Evolutionary conservation across 2,797 vertebrate species (phyloP), one percentile per base, ranked within the genome.

Genomic region (Acestrorhynchus altus): DNA sequence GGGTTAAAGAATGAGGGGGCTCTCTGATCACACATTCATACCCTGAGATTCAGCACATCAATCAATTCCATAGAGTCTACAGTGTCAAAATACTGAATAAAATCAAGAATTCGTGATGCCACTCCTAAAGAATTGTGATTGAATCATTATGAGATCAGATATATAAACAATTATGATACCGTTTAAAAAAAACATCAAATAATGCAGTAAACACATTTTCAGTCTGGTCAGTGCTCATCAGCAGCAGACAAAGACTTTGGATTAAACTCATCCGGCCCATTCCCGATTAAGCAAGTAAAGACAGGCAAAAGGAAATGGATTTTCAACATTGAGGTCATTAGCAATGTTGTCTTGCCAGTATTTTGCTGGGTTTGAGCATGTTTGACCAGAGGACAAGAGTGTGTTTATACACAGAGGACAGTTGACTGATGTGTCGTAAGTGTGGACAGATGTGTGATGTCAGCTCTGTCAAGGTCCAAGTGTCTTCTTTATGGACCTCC

Each of bases 361-460:
- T 68, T 65, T n/a, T 35, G 46, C 49, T 81, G 44, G 78, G 80
- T 80, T 83, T 60, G 61, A 74, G 78, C 71, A 44, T 60, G 70
- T 85, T 79, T 84, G 80, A 83, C 80, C 77, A 73, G 65, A 72
- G 74, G 84, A 87, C 82, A 82, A 82, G 82, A 76, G 82, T 79
- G 72, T 88, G 87, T 88, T 88, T 88, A 86, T 84, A 81, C 74
- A 84, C 64, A 46, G 76, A 69, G 59, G 70, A 82, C 87, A 84
- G 85, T 59, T 86, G 87, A 88, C 71, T 86, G 84, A 86, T 79
- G 82, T 66, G 61, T 81, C 65, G 79, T 85, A 86, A 88, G 78
- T 86, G 85, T 64, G 69, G 83, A 87, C 87, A 86, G 87, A 88
- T 88, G 85, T 84, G 84, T 73, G 65, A 80, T 82, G 73, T 83